Conservation (phyloP, 2,797 vertebrate genomes). For the Vipera latastei region DNA sequence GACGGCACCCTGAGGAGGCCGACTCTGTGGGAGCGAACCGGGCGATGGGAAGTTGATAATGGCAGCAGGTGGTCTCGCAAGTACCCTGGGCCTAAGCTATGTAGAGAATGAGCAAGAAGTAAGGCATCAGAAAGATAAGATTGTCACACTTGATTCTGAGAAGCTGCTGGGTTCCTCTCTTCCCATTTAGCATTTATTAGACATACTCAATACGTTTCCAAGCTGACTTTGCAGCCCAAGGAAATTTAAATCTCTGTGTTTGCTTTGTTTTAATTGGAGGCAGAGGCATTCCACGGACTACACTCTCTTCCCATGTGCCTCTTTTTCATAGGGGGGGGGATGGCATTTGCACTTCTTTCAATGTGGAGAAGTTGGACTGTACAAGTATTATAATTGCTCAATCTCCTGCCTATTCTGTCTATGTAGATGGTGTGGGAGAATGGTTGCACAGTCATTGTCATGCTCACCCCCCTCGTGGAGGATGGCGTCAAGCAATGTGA, state of each 20-base stretch:
- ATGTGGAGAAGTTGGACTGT: neutral
- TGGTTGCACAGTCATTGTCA: conserved; percentile 93
- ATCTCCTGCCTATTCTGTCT: neutral
- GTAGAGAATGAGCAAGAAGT: neutral
- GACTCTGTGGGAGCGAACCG: too few relatives aligned
- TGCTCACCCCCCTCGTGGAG: conserved; percentile 93
- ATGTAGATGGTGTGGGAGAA: conserved; percentile 95
- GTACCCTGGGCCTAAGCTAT: too few relatives aligned
- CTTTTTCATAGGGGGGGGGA: neutral
- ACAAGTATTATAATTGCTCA: neutral
- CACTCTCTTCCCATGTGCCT: neutral
- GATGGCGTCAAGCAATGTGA: conserved; percentile 95
- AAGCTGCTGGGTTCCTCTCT: neutral
- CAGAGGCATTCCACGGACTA: neutral
- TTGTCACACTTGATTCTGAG: neutral
- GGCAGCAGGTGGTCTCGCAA: too few relatives aligned
- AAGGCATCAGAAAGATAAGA: neutral
- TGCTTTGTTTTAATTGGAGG: neutral
- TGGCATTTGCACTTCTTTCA: neutral
- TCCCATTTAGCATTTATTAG: neutral
- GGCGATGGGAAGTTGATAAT: too few relatives aligned
- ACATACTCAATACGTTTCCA: neutral
- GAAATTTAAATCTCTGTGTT: neutral
- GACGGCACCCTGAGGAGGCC: too few relatives aligned
- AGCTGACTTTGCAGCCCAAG: neutral